phyloP scores from a whole-genome alignment of 2,113 vertebrate genomes.

The Gadus macrocephalus region DNA sequence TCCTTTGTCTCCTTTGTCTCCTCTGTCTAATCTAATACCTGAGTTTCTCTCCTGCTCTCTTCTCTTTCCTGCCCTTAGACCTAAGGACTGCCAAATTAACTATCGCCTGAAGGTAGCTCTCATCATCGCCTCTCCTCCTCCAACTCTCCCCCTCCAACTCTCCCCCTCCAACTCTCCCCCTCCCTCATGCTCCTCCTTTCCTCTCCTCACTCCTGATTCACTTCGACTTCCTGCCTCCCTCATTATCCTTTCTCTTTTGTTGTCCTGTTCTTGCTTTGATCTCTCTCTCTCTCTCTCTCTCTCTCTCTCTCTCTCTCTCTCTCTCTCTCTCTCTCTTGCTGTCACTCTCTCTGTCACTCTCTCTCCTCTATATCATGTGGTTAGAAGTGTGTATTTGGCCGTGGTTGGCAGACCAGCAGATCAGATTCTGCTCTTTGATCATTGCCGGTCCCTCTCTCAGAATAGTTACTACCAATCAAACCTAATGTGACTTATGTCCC shows the following conservation, averaged over 20 bases:
- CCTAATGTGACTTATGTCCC: neutral
- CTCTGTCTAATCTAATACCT: conserved; percentile 57
- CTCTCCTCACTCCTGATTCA: neutral
- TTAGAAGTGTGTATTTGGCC: conserved; percentile 26
- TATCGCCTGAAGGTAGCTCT: conserved; percentile 75
- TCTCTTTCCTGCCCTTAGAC: conserved; percentile 26
- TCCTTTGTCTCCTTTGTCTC: conserved; percentile 25
- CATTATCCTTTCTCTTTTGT: neutral
- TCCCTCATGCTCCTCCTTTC: neutral
- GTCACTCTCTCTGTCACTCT: conserved; percentile 3
- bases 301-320: neutral
- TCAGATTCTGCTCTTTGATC: neutral
- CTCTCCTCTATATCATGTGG: conserved; percentile 35
- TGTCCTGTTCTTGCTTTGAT: neutral
- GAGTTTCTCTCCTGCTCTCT: conserved; percentile 66
- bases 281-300: conserved; percentile 20
- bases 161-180: conserved; percentile 18
- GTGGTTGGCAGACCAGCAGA: neutral
- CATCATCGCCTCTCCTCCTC: conserved; percentile 23
- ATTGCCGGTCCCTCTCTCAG: neutral
- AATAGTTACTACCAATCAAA: too few species aligned
- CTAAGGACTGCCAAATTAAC: conserved; percentile 77
- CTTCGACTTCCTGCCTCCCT: neutral
- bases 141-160: conserved; percentile 9
- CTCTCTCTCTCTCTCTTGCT: neutral